Evolutionary conservation across 1,140 invertebrate species (phyloP).

Genomic region (Drosophila subpulchrella): DNA sequence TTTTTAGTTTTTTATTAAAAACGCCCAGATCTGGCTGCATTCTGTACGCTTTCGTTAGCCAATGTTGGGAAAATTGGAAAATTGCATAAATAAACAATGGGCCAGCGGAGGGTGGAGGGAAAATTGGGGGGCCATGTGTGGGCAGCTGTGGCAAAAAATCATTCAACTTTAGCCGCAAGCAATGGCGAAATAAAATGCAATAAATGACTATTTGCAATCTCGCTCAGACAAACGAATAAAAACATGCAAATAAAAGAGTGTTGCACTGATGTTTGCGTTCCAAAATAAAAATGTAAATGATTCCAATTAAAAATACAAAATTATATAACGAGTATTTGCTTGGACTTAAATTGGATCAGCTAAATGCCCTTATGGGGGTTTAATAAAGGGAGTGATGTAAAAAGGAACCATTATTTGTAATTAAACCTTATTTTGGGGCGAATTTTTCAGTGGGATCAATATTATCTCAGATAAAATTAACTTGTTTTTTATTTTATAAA

Average conservation of each 20-base stretch:
- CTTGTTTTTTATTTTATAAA: no score
- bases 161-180: constrained; percentile 32
- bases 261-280: background rate
- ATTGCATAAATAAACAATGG: constrained; percentile 53
- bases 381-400: no score
- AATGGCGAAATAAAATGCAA: constrained; percentile 34
- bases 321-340: background rate
- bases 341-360: background rate
- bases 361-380: background rate
- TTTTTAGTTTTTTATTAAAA: constrained; percentile 58
- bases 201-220: constrained; percentile 29
- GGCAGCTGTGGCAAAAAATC: constrained; percentile 25
- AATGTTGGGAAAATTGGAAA: constrained; percentile 42
- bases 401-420: no score
- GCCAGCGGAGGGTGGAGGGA: background rate
- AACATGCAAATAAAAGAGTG: constrained; percentile 2
- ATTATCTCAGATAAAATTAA: no score
- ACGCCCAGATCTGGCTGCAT: constrained; percentile 1
- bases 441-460: no score
- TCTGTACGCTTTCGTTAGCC: constrained; percentile 21
- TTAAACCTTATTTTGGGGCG: no score
- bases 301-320: background rate
- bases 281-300: constrained; percentile 17
- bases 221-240: constrained; percentile 7
- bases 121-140: constrained; percentile 1